Evolutionary conservation across 2,797 vertebrate species (phyloP).

Genomic region (Sarcophilus harrisii): DNA sequence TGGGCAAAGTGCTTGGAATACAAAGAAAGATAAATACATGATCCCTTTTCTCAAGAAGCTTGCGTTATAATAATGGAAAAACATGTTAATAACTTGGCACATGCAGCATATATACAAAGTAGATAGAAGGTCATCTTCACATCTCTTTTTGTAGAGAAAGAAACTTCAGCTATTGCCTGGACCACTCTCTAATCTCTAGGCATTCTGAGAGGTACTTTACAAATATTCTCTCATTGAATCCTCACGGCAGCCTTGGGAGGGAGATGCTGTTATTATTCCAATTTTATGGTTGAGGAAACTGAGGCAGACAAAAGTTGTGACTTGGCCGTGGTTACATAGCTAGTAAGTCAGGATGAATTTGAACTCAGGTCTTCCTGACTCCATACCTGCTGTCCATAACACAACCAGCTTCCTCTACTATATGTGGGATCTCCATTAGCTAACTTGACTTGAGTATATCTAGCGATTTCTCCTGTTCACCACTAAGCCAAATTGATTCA

Average conservation of each 20-base stretch:
- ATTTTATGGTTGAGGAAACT: not conserved
- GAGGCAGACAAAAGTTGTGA: not conserved
- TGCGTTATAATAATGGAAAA: not conserved
- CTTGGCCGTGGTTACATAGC: not conserved
- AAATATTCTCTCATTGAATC: not conserved
- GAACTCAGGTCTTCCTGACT: not conserved
- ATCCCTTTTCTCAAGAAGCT: not conserved
- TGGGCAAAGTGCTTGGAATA: not conserved
- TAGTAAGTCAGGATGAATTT: not conserved
- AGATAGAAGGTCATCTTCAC: not conserved
- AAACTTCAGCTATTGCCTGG: not conserved
- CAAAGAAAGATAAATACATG: not conserved
- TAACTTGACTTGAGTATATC: not conserved
- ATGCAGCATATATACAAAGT: not conserved
- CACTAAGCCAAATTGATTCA: not conserved
- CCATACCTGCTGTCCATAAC: not conserved
- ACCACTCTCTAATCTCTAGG: not conserved
- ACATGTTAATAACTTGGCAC: not conserved
- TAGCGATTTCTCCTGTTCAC: not conserved
- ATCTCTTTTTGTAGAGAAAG: not conserved
- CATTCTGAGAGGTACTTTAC: not conserved
- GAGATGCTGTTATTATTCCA: not conserved
- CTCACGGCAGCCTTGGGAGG: not conserved
- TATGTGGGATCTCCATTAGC: not conserved
- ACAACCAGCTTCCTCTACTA: not conserved